Percentiles rank a stretch among this genome's conserved stretches.
These are phyloP conservation scores for Spodoptera frugiperda DNA, from an alignment of 1,140 invertebrate genomes.

Conservation along the genomic window DNA sequence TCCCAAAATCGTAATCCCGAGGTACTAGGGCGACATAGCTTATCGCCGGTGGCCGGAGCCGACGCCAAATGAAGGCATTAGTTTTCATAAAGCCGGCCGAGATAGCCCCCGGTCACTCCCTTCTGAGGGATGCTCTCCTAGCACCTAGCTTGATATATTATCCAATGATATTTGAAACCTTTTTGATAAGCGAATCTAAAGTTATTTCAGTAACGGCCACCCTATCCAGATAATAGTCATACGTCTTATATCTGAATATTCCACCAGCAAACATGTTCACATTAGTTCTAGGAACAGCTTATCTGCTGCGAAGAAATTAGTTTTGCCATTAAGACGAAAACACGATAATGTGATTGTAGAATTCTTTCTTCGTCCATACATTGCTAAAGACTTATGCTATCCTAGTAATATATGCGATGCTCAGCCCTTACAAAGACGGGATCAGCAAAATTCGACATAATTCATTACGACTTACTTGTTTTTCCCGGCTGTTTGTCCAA, in stretches of 20 bases:
- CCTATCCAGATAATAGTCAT: conserved; percentile 16
- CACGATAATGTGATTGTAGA: not conserved
- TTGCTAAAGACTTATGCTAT: not conserved
- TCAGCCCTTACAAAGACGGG: conserved; percentile 19
- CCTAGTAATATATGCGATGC: conserved; percentile 5
- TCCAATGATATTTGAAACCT: conserved; percentile 40
- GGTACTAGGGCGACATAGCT: conserved; percentile 70
- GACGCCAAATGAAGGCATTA: conserved; percentile 71
- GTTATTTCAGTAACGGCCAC: conserved; percentile 23
- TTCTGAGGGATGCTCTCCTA: conserved; percentile 50
- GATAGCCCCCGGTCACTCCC: conserved; percentile 64
- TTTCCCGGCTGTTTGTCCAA: conserved; percentile 50
- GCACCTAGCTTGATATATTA: conserved; percentile 52
- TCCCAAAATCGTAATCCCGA: conserved; percentile 67
- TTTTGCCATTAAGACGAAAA: not conserved
- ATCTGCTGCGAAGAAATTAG: no score
- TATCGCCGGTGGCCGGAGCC: conserved; percentile 62
- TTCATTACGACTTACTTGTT: conserved; percentile 61
- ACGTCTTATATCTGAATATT: conserved; percentile 9
- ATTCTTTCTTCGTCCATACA: not conserved
- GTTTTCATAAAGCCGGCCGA: conserved; percentile 69
- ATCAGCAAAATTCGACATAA: conserved; percentile 45
- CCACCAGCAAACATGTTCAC: not conserved
- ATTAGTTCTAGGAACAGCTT: no score
- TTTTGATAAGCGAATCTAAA: conserved; percentile 44